phyloP scores from a whole-genome alignment of 2,888 invertebrate species.

The Teinopalpus imperialis region DNA sequence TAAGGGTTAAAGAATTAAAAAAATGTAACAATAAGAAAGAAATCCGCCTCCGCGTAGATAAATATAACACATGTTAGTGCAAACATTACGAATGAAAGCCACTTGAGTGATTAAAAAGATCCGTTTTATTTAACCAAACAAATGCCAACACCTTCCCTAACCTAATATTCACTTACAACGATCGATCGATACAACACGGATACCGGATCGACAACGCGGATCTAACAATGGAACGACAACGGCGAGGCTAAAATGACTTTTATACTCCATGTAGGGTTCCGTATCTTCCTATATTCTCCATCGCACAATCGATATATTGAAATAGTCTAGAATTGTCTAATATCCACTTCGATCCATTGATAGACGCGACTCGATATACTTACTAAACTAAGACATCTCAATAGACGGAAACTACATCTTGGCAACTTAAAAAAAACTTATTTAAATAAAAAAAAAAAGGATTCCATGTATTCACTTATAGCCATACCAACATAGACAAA shows the following conservation, averaged over 20 bases:
- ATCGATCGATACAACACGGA: constrained; percentile 6
- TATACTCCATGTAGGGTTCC: too few relatives aligned
- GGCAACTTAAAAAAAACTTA: constrained; percentile 16
- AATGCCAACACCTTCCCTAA: background rate
- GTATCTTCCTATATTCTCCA: too few relatives aligned
- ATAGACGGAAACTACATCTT: constrained; percentile 12
- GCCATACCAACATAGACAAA: too few relatives aligned
- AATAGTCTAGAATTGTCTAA: too few relatives aligned
- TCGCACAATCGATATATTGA: too few relatives aligned
- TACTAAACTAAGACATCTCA: constrained; percentile 11
- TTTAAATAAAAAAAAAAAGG: constrained; percentile 17
- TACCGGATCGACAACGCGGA: background rate
- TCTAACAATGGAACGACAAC: constrained; percentile 7
- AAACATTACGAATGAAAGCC: background rate
- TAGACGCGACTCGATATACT: too few relatives aligned
- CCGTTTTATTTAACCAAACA: constrained; percentile 1
- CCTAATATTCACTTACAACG: constrained; percentile 2
- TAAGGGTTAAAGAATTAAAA: constrained; percentile 37
- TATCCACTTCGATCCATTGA: too few relatives aligned
- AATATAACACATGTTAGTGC: background rate
- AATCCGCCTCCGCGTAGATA: constrained; percentile 3
- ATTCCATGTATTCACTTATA: constrained; percentile 14
- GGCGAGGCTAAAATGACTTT: too few relatives aligned
- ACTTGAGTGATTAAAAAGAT: background rate
- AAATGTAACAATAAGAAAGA: constrained; percentile 36